phyloP scores from a whole-genome alignment of 2,113 vertebrate species.

The Myxocyprinus asiaticus region DNA sequence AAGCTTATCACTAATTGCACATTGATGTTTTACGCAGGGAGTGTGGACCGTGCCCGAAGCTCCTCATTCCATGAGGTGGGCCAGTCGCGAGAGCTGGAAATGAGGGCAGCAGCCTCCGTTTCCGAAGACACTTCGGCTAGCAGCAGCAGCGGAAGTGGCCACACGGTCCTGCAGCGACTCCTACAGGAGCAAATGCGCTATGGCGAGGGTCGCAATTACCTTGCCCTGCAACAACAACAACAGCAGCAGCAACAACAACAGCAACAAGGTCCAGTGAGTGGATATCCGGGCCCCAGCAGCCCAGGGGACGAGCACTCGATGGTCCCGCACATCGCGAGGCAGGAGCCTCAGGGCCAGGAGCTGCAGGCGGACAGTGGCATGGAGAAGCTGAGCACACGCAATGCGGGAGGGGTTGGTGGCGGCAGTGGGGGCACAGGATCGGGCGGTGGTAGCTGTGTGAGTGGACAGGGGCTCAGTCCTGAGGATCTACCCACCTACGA shows the following conservation, averaged over 20 bases:
- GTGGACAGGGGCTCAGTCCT: conserved; percentile 76
- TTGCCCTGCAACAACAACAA: conserved; percentile 80
- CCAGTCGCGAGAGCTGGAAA: conserved; percentile 78
- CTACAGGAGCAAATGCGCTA: conserved; percentile 98
- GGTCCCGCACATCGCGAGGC: conserved; percentile 89
- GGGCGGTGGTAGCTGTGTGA: conserved; percentile 70
- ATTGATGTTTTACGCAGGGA: conserved; percentile 73
- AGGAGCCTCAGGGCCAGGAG: conserved; percentile 98
- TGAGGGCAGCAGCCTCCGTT: conserved; percentile 85
- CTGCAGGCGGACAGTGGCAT: conserved; percentile 90
- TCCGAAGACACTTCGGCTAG: conserved; percentile 83
- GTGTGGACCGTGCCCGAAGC: conserved; percentile 77
- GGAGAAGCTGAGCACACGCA: conserved; percentile 87
- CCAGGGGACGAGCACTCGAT: conserved; percentile 85
- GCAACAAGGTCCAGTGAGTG: conserved; percentile 70
- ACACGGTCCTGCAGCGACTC: conserved; percentile 92
- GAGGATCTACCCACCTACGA: conserved; percentile 97
- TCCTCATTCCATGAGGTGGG: conserved; percentile 85
- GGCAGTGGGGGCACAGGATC: conserved; percentile 77
- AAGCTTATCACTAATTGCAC: neutral
- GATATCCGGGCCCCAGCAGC: conserved; percentile 68
- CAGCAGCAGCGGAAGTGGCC: conserved; percentile 75
- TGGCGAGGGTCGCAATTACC: conserved; percentile 89
- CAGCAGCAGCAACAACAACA: conserved; percentile 81
- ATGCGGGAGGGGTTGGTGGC: conserved; percentile 72